phyloP scores from a whole-genome alignment of 2,797 vertebrate genomes.

The Balearica regulorum region DNA sequence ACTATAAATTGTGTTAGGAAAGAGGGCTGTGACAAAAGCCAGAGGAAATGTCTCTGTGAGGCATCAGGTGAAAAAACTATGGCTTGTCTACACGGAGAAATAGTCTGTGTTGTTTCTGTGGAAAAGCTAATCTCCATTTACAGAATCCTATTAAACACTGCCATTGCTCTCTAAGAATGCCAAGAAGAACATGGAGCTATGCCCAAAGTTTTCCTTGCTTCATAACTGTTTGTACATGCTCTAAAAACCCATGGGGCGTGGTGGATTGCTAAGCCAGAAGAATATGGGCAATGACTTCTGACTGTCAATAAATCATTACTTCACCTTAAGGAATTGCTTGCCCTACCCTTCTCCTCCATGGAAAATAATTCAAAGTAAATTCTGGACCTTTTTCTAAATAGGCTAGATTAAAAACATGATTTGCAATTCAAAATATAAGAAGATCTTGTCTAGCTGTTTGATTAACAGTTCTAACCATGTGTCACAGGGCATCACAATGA shows the following conservation, averaged over 20 bases:
- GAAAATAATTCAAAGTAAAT: not conserved
- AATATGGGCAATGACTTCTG: not conserved
- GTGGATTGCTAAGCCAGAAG: not conserved
- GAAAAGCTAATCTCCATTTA: not conserved
- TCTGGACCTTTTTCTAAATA: not conserved
- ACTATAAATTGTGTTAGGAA: not conserved
- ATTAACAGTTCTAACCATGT: not conserved
- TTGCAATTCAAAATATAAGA: not conserved
- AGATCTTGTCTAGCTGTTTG: not conserved
- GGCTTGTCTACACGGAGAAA: not conserved
- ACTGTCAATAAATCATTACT: not conserved
- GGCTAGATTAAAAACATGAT: not conserved
- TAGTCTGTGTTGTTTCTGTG: not conserved
- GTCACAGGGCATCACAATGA: not conserved
- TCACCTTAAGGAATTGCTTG: not conserved
- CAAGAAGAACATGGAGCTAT: not conserved
- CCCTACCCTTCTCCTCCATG: not conserved
- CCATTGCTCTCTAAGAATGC: conserved; percentile 5
- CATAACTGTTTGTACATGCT: not conserved
- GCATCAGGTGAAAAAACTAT: not conserved
- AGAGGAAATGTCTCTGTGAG: not conserved
- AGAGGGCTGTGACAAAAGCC: not conserved
- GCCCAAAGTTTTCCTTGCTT: not conserved
- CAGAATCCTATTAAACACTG: not conserved
- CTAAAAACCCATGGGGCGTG: not conserved